Percentiles rank a stretch among this genome's conserved stretches.
These are phyloP conservation scores for Clepsis dumicolana DNA, from an alignment of 2,888 invertebrate species.

Conservation along the genomic window DNA sequence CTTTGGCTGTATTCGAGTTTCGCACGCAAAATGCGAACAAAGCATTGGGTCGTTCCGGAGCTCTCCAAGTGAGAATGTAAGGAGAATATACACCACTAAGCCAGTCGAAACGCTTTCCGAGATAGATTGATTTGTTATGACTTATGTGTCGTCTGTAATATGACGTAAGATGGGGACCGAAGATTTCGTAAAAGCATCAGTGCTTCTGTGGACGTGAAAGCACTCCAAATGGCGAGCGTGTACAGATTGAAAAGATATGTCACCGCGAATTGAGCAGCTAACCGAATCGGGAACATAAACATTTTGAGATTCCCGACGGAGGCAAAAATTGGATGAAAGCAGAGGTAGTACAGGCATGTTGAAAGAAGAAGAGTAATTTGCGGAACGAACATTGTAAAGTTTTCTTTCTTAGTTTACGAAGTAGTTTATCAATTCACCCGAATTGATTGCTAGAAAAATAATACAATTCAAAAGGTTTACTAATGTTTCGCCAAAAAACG, in stretches of 20 bases:
- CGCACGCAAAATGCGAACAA: constrained; percentile 1
- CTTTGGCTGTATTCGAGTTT: background rate
- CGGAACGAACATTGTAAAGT: no score
- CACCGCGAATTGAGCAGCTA: constrained; percentile 1
- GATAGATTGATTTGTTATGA: background rate
- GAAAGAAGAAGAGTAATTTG: background rate
- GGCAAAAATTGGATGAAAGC: background rate
- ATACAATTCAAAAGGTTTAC: no score
- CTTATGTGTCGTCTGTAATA: constrained; percentile 21
- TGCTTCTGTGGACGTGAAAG: constrained; percentile 2
- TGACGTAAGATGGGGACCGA: constrained; percentile 33
- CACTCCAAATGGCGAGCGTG: constrained; percentile 3
- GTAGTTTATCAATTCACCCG: no score
- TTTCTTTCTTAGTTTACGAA: no score
- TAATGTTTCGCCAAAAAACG: no score
- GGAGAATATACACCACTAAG: no score
- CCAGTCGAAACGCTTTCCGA: background rate
- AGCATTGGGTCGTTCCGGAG: background rate
- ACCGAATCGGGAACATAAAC: background rate
- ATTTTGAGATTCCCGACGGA: background rate
- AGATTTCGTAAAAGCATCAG: constrained; percentile 14
- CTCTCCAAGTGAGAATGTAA: background rate
- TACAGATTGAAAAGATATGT: constrained; percentile 26
- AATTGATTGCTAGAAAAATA: no score
- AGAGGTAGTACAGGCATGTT: background rate